These are phyloP conservation scores for Rhynchopsitta pachyrhyncha DNA, from an alignment of 2,113 vertebrate species.

Conservation along the genomic window DNA sequence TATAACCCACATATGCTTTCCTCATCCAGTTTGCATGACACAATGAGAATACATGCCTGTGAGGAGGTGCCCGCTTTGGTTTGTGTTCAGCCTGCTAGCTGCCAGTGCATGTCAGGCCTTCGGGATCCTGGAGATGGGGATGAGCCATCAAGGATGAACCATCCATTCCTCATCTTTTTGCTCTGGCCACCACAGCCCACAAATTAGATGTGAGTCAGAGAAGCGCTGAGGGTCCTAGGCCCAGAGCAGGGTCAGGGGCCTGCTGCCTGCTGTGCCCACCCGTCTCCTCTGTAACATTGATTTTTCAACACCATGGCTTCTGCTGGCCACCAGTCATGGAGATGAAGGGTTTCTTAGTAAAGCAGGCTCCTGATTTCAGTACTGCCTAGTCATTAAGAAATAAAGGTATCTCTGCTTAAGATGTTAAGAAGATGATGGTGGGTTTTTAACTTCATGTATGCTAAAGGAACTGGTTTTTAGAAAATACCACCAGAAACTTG, in stretches of 20 bases:
- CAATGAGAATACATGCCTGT: fast-evolving
- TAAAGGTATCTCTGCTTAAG: background rate
- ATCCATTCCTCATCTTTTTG: fast-evolving
- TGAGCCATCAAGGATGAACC: background rate
- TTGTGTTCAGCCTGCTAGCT: no score
- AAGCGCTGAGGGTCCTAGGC: background rate
- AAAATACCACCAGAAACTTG: background rate
- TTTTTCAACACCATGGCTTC: background rate
- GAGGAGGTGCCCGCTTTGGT: no score
- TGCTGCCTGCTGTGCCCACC: fast-evolving
- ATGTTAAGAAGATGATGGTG: fast-evolving
- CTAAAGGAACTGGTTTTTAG: background rate
- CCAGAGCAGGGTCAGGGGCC: background rate
- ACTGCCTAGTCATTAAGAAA: background rate
- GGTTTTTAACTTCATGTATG: background rate
- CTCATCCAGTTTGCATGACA: fast-evolving
- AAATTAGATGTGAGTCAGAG: fast-evolving
- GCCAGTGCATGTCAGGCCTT: fast-evolving
- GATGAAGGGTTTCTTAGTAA: background rate
- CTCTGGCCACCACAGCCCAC: fast-evolving
- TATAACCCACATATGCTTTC: fast-evolving
- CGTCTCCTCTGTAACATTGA: fast-evolving
- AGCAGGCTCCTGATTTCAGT: fast-evolving
- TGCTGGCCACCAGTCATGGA: background rate
- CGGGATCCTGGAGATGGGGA: fast-evolving